Percentiles rank a stretch among this genome's conserved stretches.
phyloP scores from a whole-genome alignment of 2,113 vertebrate species.

The Macrotus californicus region DNA sequence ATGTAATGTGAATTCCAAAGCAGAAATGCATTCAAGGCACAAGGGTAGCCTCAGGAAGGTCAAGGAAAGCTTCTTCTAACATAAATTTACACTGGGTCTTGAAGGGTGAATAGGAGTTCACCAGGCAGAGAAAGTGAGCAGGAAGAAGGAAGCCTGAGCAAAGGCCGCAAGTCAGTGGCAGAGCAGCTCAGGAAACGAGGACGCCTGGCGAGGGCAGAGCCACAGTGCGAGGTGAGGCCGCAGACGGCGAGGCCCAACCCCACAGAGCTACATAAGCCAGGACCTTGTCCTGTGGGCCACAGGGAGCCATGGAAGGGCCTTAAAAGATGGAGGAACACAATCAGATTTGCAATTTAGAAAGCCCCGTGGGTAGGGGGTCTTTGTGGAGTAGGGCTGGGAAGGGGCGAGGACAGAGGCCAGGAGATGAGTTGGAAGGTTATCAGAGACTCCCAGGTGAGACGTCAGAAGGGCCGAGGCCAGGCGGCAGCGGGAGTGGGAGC shows the following conservation, averaged over 20 bases:
- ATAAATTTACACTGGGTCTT: background rate
- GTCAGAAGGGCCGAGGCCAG: background rate
- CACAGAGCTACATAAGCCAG: background rate
- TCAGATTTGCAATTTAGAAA: background rate
- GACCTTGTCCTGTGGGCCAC: background rate
- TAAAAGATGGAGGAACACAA: background rate
- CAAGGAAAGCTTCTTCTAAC: background rate
- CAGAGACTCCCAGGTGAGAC: background rate
- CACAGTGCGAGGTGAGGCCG: background rate
- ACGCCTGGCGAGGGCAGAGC: background rate
- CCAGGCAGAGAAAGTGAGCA: background rate
- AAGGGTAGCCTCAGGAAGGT: background rate
- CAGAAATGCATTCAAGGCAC: background rate
- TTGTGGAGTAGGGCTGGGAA: background rate
- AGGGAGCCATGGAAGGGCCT: background rate
- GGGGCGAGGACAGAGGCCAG: background rate
- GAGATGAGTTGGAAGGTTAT: background rate
- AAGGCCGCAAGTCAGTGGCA: background rate
- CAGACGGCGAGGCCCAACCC: background rate
- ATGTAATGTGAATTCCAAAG: background rate
- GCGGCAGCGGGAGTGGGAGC: background rate
- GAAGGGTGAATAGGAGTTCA: background rate
- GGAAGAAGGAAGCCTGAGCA: background rate
- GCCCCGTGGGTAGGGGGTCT: background rate
- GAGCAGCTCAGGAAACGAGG: background rate